These are phyloP conservation scores for Bucco capensis DNA, from an alignment of 2,113 vertebrate genomes.

Conservation along the genomic window DNA sequence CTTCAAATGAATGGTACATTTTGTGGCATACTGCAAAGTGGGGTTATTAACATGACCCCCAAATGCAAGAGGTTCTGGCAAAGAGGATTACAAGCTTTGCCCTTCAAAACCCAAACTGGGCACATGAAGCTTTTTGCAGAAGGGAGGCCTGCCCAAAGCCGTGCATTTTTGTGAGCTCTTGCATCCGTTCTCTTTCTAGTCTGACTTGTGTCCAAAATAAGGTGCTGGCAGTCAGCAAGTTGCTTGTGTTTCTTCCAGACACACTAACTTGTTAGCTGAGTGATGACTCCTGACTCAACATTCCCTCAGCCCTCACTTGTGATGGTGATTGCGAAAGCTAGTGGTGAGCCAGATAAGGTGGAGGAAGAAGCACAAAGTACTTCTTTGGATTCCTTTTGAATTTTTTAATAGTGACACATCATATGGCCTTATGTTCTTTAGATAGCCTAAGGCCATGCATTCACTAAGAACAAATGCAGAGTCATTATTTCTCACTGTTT, in stretches of 20 bases:
- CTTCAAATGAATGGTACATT: background rate
- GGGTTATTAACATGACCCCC: background rate
- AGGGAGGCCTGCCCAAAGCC: background rate
- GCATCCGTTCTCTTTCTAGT: background rate
- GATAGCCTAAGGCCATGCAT: background rate
- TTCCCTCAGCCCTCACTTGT: slow-evolving; percentile 60
- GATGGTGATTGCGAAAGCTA: slow-evolving; percentile 36
- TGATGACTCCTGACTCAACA: slow-evolving; percentile 51
- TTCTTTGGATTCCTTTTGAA: slow-evolving; percentile 39
- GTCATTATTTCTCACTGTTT: slow-evolving; percentile 38
- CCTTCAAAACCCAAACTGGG: background rate
- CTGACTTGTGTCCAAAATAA: slow-evolving; percentile 21
- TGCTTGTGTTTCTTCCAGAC: background rate
- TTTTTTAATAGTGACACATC: slow-evolving; percentile 45
- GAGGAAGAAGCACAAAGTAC: slow-evolving; percentile 1
- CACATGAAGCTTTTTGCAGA: background rate
- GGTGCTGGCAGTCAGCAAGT: slow-evolving; percentile 44
- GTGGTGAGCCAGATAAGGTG: slow-evolving; percentile 13
- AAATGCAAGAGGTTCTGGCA: background rate
- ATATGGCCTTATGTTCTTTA: background rate
- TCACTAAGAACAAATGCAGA: background rate
- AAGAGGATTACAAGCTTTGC: background rate
- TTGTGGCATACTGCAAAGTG: background rate
- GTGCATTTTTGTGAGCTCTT: background rate
- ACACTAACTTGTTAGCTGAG: slow-evolving; percentile 44